Conservation (phyloP, 2,888 invertebrate genomes). For the Frankliniella fusca region DNA sequence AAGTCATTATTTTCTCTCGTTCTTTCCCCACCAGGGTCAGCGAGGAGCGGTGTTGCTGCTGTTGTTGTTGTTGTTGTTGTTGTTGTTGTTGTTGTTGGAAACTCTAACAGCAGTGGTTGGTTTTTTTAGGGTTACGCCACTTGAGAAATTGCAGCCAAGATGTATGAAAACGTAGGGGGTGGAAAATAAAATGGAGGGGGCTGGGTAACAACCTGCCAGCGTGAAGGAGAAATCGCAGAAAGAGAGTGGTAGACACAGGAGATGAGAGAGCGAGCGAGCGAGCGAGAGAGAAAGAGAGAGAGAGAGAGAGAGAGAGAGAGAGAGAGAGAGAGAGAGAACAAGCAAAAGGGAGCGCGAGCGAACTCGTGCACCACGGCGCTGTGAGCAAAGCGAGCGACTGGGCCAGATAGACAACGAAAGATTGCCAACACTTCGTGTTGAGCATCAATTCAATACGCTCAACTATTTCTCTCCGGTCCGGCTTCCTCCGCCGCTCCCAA, state of each 20-base stretch:
- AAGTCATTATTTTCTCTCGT: no score
- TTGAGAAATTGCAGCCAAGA: slow-evolving; percentile 5
- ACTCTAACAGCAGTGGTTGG: no score
- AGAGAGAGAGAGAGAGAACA: neutral
- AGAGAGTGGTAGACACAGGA: neutral
- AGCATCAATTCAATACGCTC: slow-evolving; percentile 13
- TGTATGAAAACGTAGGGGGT: neutral
- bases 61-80: no score
- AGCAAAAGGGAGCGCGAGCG: neutral
- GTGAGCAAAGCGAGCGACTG: neutral
- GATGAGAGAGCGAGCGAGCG: neutral
- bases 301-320: slow-evolving; percentile 2
- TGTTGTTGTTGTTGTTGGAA: no score
- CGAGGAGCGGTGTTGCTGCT: no score
- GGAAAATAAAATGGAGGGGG: neutral
- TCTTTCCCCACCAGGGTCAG: no score
- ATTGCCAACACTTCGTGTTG: slow-evolving; percentile 8
- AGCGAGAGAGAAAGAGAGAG: neutral
- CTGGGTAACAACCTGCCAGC: slow-evolving; percentile 1
- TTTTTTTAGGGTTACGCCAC: neutral
- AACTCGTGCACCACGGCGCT: neutral
- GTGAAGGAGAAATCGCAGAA: neutral
- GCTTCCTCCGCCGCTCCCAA: neutral
- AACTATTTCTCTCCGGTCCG: neutral
- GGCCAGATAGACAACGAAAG: neutral